These are phyloP conservation scores for Pterocles burchelli DNA, from an alignment of 2,113 vertebrate genomes.

Conservation along the genomic window DNA sequence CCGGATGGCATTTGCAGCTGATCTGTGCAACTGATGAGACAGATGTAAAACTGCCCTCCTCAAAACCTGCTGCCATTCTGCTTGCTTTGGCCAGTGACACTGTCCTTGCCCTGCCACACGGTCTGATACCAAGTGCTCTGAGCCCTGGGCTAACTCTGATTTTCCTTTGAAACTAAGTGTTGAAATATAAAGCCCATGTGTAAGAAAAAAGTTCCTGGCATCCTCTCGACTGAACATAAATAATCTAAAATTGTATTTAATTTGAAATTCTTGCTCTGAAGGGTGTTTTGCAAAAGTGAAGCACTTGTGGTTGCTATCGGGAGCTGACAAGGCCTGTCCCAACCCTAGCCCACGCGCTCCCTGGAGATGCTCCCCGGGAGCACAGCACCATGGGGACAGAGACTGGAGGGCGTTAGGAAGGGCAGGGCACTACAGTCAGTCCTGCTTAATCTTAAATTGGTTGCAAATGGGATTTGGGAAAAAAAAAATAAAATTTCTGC, in stretches of 20 bases:
- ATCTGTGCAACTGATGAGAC: slow-evolving; percentile 41
- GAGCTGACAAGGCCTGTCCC: slow-evolving; percentile 8
- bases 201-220: slow-evolving; percentile 15
- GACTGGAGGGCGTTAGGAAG: neutral
- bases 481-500: neutral
- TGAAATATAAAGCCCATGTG: neutral
- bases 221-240: neutral
- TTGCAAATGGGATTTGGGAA: neutral
- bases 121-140: neutral
- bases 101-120: slow-evolving; percentile 6
- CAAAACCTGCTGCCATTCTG: neutral
- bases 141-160: neutral
- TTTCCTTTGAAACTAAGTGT: neutral
- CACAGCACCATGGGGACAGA: neutral
- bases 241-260: neutral
- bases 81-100: neutral
- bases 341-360: neutral
- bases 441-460: neutral
- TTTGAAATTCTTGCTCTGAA: neutral
- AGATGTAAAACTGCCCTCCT: slow-evolving; percentile 58
- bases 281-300: slow-evolving; percentile 22
- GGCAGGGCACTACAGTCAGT: neutral
- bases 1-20: neutral
- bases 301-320: slow-evolving; percentile 29
- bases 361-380: neutral